These are phyloP conservation scores for Onychorhynchus coronatus DNA, from an alignment of 2,113 vertebrate genomes.

Conservation along the genomic window DNA sequence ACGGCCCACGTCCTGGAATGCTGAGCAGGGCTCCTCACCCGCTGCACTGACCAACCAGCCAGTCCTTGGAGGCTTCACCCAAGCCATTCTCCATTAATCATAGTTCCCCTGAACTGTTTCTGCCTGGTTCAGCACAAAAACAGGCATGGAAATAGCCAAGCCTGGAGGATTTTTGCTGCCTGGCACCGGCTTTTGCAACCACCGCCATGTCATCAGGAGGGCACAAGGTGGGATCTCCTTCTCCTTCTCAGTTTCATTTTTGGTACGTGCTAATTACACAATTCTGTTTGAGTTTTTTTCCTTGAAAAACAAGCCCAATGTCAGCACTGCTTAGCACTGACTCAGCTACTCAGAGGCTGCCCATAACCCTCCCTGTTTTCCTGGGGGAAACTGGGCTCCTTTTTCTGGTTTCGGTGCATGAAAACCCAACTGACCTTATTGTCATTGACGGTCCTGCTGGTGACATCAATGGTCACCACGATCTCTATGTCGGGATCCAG, in stretches of 20 bases:
- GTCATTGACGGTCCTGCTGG: slow-evolving; percentile 54
- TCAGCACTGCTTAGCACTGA: not conserved
- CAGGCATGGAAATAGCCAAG: fast-evolving
- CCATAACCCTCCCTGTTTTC: not conserved
- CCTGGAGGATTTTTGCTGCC: not conserved
- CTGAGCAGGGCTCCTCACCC: not conserved
- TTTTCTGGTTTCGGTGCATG: fast-evolving
- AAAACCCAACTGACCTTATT: slow-evolving; percentile 60
- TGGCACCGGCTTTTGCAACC: not conserved
- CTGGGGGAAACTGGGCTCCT: fast-evolving
- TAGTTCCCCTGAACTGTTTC: fast-evolving
- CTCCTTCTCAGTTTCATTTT: not conserved
- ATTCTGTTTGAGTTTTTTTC: too few species aligned
- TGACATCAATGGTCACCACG: slow-evolving; percentile 9
- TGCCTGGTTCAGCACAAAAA: not conserved
- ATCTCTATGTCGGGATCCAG: slow-evolving; percentile 59
- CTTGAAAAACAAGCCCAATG: fast-evolving
- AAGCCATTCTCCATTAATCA: not conserved
- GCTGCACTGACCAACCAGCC: not conserved
- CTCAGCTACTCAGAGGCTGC: not conserved
- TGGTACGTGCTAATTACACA: fast-evolving
- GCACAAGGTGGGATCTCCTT: not conserved
- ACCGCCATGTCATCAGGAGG: fast-evolving
- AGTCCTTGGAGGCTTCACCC: not conserved
- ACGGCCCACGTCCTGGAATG: not conserved